These are phyloP conservation scores for rabbit (Oryctolagus cuniculus) DNA, from an alignment of 2,113 vertebrate species.

Conservation along the genomic window DNA sequence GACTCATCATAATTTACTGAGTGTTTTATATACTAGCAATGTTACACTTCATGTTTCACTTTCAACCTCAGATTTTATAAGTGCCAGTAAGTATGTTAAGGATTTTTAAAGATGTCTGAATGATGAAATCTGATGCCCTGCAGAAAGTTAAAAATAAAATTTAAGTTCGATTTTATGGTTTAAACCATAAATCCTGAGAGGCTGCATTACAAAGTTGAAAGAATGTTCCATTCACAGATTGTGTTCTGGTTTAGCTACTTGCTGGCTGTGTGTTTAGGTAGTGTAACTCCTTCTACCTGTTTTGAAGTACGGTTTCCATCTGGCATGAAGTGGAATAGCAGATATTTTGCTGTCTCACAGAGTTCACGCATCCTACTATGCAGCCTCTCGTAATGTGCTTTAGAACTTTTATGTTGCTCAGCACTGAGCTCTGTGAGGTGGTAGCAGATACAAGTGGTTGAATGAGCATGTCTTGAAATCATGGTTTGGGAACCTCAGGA, in stretches of 20 bases:
- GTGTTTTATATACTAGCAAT: slow-evolving; percentile 46
- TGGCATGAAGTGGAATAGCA: neutral
- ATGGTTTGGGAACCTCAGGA: slow-evolving; percentile 1
- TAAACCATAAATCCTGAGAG: neutral
- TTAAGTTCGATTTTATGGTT: slow-evolving; percentile 30
- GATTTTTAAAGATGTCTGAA: slow-evolving; percentile 34
- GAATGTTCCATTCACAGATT: neutral
- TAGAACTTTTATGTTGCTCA: slow-evolving; percentile 30
- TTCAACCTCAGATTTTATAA: slow-evolving; percentile 49
- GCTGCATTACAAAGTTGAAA: neutral
- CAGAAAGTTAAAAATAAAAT: slow-evolving; percentile 11
- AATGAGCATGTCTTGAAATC: neutral
- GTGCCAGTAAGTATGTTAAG: slow-evolving; percentile 2
- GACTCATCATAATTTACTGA: slow-evolving; percentile 37
- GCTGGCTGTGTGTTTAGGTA: slow-evolving; percentile 12
- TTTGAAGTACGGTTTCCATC: neutral
- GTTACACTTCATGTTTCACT: slow-evolving; percentile 40
- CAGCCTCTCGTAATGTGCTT: neutral
- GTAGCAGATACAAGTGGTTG: neutral
- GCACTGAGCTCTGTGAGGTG: neutral
- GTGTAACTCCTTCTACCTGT: neutral
- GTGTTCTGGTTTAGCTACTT: neutral
- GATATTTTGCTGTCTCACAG: neutral
- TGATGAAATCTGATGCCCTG: slow-evolving; percentile 13
- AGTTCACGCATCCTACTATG: neutral